Conservation (phyloP, 2,888 invertebrate species). For the Gibbula magus region DNA sequence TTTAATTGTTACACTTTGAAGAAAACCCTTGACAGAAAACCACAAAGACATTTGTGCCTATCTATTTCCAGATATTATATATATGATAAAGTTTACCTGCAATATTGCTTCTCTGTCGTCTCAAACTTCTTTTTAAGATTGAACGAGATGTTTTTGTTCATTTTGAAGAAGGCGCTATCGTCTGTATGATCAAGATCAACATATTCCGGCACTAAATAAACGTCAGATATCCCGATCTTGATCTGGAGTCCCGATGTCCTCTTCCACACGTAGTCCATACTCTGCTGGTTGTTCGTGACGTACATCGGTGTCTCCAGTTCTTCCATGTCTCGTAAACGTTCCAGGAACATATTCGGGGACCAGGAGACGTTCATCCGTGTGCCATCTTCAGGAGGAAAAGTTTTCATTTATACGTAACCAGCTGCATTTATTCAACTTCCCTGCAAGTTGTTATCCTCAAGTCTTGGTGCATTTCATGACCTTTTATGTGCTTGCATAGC, state of each 20-base stretch:
- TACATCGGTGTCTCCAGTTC: constrained; percentile 64
- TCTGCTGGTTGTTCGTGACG: constrained; percentile 66
- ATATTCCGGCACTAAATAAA: constrained; percentile 71
- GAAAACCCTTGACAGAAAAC: too few species aligned
- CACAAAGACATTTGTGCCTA: too few species aligned
- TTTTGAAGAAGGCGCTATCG: constrained; percentile 62
- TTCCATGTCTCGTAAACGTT: constrained; percentile 61
- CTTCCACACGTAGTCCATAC: constrained; percentile 66
- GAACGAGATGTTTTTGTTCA: constrained; percentile 43
- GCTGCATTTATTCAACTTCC: too few species aligned
- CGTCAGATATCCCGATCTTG: constrained; percentile 65
- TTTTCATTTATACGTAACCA: neutral
- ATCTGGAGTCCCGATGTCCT: constrained; percentile 70
- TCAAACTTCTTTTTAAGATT: constrained; percentile 57
- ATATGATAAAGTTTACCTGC: constrained; percentile 67
- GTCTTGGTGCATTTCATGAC: too few species aligned
- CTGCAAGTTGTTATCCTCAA: too few species aligned
- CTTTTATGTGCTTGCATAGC: too few species aligned
- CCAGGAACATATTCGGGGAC: constrained; percentile 70
- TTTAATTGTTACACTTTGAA: too few species aligned
- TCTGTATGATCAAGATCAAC: constrained; percentile 67
- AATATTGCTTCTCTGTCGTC: constrained; percentile 57
- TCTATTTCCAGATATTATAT: too few species aligned
- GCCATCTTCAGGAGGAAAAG: constrained; percentile 29
- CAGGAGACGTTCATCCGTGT: constrained; percentile 37